These are phyloP conservation scores for Porites cylindrica DNA, from an alignment of 92 coral and sea anemone species.

Conservation along the genomic window DNA sequence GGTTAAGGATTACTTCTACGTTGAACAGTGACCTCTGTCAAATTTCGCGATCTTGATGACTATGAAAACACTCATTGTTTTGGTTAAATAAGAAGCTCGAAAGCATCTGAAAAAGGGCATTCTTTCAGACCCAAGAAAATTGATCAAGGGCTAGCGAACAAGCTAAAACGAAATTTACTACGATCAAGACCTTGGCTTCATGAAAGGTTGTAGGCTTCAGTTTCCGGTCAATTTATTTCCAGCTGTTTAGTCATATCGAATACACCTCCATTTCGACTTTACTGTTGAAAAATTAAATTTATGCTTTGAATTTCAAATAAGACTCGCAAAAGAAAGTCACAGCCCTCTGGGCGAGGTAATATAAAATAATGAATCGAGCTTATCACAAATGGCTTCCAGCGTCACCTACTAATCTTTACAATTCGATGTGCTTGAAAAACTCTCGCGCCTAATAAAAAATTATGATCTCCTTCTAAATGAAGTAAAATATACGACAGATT, in stretches of 20 bases:
- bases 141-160: too few relatives aligned
- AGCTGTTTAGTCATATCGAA: too few relatives aligned
- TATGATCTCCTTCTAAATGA: background rate
- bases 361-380: background rate
- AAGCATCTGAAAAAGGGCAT: background rate
- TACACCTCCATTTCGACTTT: background rate
- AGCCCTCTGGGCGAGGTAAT: background rate
- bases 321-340: background rate
- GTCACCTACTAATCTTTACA: background rate
- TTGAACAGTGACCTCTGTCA: background rate
- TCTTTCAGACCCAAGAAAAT: background rate
- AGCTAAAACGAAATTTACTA: background rate
- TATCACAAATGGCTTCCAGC: background rate
- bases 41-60: background rate
- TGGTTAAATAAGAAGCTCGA: background rate
- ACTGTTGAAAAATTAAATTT: background rate
- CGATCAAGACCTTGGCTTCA: background rate
- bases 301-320: background rate
- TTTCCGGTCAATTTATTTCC: constrained; percentile 32
- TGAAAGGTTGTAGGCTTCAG: background rate
- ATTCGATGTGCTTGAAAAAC: background rate
- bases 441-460: background rate
- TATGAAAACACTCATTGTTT: constrained; percentile 2
- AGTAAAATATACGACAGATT: background rate
- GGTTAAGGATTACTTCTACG: background rate